A percentile compares a stretch with the other conserved stretches of the same genome.
Evolutionary conservation across 2,113 vertebrate genomes (phyloP).

Genomic region (Xyliphius kryptos): DNA sequence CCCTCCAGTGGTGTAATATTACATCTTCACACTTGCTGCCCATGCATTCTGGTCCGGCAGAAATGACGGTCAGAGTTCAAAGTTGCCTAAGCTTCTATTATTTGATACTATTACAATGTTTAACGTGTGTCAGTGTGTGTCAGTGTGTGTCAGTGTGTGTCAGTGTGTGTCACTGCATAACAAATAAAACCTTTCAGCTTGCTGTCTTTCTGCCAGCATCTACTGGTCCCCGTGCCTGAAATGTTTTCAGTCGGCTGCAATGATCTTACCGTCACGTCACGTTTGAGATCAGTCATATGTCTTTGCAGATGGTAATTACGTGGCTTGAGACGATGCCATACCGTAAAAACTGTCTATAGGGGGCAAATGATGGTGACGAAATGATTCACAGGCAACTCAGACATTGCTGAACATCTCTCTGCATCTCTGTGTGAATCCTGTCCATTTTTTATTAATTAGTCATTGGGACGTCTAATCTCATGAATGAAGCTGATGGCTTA

Average conservation of each 20-base stretch:
- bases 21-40: neutral
- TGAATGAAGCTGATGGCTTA: no score
- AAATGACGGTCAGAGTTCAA: neutral
- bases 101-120: no score
- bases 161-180: no score
- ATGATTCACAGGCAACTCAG: slow-evolving; percentile 16
- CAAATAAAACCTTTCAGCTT: no score
- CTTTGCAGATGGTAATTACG: slow-evolving; percentile 21
- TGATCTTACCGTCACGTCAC: slow-evolving; percentile 10
- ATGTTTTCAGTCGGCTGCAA: no score
- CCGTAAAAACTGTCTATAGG: slow-evolving; percentile 22
- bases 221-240: no score
- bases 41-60: slow-evolving; percentile 11
- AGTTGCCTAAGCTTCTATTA: neutral
- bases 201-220: no score
- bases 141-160: no score
- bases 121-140: no score
- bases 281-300: slow-evolving; percentile 8
- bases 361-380: slow-evolving; percentile 19
- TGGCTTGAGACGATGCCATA: slow-evolving; percentile 5
- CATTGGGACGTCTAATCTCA: no score
- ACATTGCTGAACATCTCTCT: slow-evolving; percentile 8
- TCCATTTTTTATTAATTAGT: slow-evolving; percentile 15
- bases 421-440: slow-evolving; percentile 19
- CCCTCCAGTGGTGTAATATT: slow-evolving; percentile 37